These are phyloP conservation scores for Chaetodon trifascialis DNA, from an alignment of 2,113 vertebrate genomes.

Conservation along the genomic window DNA sequence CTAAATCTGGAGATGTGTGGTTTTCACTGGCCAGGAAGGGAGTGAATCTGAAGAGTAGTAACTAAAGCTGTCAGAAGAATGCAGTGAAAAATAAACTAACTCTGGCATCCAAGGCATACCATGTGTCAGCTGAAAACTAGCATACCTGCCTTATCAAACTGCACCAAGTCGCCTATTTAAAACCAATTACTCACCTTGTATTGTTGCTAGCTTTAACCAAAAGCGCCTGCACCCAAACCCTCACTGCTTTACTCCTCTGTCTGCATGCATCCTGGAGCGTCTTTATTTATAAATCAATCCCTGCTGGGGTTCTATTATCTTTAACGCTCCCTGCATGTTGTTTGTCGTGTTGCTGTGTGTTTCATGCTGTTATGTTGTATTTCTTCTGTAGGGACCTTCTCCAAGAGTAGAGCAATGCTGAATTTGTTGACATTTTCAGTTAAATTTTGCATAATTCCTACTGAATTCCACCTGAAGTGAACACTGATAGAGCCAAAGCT, in stretches of 20 bases:
- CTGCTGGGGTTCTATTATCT: not conserved
- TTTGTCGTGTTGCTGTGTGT: not conserved
- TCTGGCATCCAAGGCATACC: not conserved
- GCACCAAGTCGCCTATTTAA: not conserved
- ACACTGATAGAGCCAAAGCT: too few species aligned
- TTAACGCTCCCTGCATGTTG: not conserved
- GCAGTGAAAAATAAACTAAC: not conserved
- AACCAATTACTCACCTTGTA: constrained; percentile 13
- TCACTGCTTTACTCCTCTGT: not conserved
- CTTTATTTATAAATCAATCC: constrained; percentile 17
- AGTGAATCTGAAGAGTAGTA: too few species aligned
- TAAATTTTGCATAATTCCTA: too few species aligned
- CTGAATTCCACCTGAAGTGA: too few species aligned
- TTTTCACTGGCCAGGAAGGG: too few species aligned
- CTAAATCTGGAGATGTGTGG: not conserved
- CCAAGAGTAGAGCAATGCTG: not conserved
- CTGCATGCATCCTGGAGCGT: not conserved
- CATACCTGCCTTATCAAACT: not conserved
- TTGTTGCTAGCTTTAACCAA: not conserved
- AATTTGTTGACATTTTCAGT: too few species aligned
- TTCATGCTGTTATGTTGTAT: not conserved
- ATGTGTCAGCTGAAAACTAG: not conserved
- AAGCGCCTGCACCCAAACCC: not conserved
- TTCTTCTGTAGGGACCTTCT: not conserved
- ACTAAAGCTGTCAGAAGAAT: not conserved